Base-by-base conservation (phyloP, 1,140 invertebrate species). In the Sesamia nonagrioides region DNA sequence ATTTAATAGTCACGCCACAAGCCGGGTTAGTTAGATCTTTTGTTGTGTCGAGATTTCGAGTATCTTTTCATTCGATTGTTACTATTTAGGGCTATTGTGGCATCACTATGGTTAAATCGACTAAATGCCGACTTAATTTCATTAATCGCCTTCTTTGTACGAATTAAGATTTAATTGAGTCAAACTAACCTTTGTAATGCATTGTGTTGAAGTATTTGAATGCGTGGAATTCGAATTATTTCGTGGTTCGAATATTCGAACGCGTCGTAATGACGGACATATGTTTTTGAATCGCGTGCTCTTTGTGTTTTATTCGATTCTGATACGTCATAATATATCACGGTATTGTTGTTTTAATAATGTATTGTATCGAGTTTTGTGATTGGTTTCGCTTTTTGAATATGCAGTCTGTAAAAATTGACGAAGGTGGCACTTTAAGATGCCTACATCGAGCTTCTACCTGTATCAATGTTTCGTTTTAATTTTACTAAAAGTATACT, bases 81-180 rank as follows among this genome's bases (percentile, higher is more conserved):
- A 91, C 92, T 92, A 92, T 94, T 94, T 94, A 94, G 81, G 78
- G 80, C 89, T 82, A 92, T 94, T 94, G 93, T 93, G 71, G 50
- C 60, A 73, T 80, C 85, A 88, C 88, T 89, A 92, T 91, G 91
- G 82, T 91, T 89, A 93, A 89, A 85, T 88, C 89, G 91, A 89
- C 87, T 93, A 95, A 95, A 95, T 90, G 93, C 90, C 89, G 91
- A 89, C 92, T 91, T 95, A 94, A 95, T 94, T 94, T 93, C 93
- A 94, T 94, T 95, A 94, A 95, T 95, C 91, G 92, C 92, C 86
- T 89, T 77, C 88, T 92, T 93, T 95, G 91, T 93, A 93, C 83
- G 89, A 92, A 94, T 93, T 92, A 93, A 94, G 90, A 91, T 95
- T 95, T 95, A 94, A 95, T 94, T 93, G 92, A 93, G 93, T 94